A percentile compares a stretch with the other conserved stretches of the same genome.
Evolutionary conservation across 2,113 vertebrate species (phyloP).

Genomic region (Stercorarius parasiticus): DNA sequence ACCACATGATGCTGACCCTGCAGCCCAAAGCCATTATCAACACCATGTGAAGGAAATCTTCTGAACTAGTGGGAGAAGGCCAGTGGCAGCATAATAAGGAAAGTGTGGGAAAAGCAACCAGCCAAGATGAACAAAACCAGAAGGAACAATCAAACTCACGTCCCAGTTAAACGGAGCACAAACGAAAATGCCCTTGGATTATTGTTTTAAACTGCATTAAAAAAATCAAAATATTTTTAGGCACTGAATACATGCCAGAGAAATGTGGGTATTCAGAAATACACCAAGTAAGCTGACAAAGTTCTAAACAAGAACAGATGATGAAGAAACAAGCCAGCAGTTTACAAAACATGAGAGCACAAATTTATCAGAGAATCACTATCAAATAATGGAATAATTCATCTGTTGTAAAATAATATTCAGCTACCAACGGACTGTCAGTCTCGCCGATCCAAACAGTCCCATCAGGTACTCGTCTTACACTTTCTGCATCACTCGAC

Average conservation of each 20-base stretch:
- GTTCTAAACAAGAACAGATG: neutral
- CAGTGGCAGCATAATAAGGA: neutral
- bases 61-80: neutral
- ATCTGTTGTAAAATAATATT: neutral
- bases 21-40: neutral
- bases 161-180: neutral
- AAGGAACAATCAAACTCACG: neutral
- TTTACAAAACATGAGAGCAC: neutral
- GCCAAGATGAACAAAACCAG: neutral
- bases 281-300: neutral
- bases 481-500: neutral
- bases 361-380: neutral
- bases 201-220: neutral
- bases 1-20: neutral
- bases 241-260: neutral
- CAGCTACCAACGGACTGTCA: neutral
- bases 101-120: constrained; percentile 1
- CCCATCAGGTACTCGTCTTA: neutral
- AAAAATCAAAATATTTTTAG: neutral
- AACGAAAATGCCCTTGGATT: neutral
- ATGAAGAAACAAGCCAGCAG: neutral
- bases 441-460: neutral
- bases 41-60: neutral
- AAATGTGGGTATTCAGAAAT: neutral
- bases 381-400: neutral